Conservation (phyloP, 64 coral and sea anemone genomes). For the Acropora yongei region DNA sequence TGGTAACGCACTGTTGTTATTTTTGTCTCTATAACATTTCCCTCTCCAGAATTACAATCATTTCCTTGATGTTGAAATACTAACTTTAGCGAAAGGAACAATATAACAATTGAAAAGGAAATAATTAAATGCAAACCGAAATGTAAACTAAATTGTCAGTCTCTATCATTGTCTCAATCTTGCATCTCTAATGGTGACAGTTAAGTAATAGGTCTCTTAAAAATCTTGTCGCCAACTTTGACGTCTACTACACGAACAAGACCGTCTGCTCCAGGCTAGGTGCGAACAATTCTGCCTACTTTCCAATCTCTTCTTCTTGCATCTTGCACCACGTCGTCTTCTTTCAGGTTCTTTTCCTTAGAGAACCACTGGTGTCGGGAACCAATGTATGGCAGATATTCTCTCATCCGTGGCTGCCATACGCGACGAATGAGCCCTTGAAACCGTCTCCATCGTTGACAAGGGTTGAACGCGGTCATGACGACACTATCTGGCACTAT, state of each 20-base stretch:
- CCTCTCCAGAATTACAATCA: neutral
- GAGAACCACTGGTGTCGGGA: conserved; percentile 70
- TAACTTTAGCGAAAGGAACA: neutral
- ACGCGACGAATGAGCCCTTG: conserved; percentile 17
- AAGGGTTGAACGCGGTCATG: conserved; percentile 3
- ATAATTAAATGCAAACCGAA: neutral
- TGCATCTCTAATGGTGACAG: conserved; percentile 52
- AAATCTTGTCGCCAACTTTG: conserved; percentile 23
- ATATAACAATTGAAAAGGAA: neutral
- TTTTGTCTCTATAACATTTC: neutral
- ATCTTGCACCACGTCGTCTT: conserved; percentile 51
- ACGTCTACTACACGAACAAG: conserved; percentile 66
- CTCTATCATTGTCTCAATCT: neutral
- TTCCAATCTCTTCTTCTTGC: conserved; percentile 45
- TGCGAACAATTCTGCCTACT: conserved; percentile 38
- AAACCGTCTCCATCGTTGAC: conserved; percentile 51
- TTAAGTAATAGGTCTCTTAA: conserved; percentile 32
- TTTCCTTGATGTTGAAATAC: neutral
- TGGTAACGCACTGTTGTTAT: too few relatives aligned
- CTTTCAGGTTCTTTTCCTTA: conserved; percentile 40
- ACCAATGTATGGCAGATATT: conserved; percentile 33
- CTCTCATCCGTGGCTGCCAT: conserved; percentile 47
- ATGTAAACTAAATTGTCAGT: neutral
- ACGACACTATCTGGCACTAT: conserved; percentile 45
- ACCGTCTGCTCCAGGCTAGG: conserved; percentile 60